These are phyloP conservation scores for Strix uralensis DNA, from an alignment of 2,113 vertebrate species.

Conservation along the genomic window DNA sequence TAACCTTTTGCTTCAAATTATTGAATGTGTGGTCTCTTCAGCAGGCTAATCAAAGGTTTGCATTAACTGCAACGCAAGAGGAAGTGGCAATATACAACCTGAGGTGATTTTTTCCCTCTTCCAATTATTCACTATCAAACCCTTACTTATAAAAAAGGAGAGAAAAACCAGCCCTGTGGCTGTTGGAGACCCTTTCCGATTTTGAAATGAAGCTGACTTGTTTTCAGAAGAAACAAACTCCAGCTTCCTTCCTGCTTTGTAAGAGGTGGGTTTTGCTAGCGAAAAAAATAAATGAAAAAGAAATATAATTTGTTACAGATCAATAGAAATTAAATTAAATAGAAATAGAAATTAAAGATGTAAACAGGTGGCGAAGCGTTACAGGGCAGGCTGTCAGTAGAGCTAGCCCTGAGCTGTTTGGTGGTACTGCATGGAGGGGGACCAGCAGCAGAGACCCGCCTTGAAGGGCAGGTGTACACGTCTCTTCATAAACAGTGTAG, in stretches of 20 bases:
- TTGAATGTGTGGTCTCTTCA: conserved; percentile 74
- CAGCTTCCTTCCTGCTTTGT: background rate
- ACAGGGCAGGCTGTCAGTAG: background rate
- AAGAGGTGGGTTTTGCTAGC: background rate
- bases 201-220: background rate
- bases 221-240: background rate
- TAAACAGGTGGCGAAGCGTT: background rate
- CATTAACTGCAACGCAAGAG: conserved; percentile 51
- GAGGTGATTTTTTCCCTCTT: conserved; percentile 31
- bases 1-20: conserved; percentile 89
- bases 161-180: background rate
- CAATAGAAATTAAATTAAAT: background rate
- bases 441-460: background rate
- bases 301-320: background rate
- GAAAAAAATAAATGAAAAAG: background rate
- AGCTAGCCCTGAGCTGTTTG: background rate
- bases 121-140: conserved; percentile 17
- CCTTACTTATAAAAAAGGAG: background rate
- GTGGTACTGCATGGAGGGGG: background rate
- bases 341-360: background rate
- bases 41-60: conserved; percentile 76
- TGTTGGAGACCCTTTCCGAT: background rate
- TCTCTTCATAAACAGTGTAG: background rate
- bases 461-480: background rate
- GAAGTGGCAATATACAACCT: conserved; percentile 58